Base-by-base conservation (phyloP, 2,888 invertebrate genomes). In the Aplocera efformata region DNA sequence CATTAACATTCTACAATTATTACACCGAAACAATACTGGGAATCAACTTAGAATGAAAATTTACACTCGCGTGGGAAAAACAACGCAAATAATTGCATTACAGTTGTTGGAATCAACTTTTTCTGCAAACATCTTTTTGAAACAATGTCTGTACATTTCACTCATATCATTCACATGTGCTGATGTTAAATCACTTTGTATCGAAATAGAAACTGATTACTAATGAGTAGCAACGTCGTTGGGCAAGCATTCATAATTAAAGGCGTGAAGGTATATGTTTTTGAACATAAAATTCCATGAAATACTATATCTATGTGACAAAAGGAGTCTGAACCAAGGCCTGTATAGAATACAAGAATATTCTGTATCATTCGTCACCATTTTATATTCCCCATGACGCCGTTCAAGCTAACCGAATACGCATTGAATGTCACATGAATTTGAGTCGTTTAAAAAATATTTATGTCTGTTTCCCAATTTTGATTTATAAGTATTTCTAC, bases 21-120 rank as follows among this genome's bases (percentile, higher is more conserved):
- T 40, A 60, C 50, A 53, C 60, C 53, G 41, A 55, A 56, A 83
- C 82, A 84, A 84, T 83, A 61, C 77, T 83, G 83, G 63, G 83
- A 83, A 79, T 28, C 31, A 69, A 56, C 58, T 60, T 57, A 72
- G 71, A 78, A 75, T 67, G 68, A 77, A 77, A 48, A 72, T 73
- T 71, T 62, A 63, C 66, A 60, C 55, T 56, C 55, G 44, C 68
- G 78, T 69, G 75, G 72, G 79, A 79, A 73, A 66, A 57, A 63
- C 62, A 60, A 63, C 61, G 71, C 63, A 72, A 78, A 76, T 73
- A 60, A 67, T 69, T 72, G 74, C 78, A 76, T 33, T 45, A 36
- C 23, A 32, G 39, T 35, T 21, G 27, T 32, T 29, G 38, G 34
- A 21, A 31, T 24, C 28, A 31, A 30, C 30, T 38, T 42, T 45